Conservation (phyloP, 2,113 vertebrate species). For the Larimichthys crocea region DNA sequence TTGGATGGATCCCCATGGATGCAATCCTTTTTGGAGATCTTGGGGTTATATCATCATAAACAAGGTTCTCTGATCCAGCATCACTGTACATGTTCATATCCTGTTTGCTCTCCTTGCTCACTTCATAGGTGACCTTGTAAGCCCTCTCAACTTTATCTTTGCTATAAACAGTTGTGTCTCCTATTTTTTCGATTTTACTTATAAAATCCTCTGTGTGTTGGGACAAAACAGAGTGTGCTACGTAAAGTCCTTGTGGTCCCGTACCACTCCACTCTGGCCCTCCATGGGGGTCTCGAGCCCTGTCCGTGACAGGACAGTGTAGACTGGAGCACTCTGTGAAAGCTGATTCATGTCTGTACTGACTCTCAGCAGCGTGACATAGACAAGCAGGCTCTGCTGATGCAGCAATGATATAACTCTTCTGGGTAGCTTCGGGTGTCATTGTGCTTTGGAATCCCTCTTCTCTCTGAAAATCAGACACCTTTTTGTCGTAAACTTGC, state of each 20-base stretch:
- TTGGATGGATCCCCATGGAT: slow-evolving; percentile 13
- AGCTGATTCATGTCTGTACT: slow-evolving; percentile 44
- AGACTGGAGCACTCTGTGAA: slow-evolving; percentile 61
- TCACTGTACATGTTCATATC: slow-evolving; percentile 25
- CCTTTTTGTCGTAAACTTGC: slow-evolving; percentile 22
- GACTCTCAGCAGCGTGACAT: slow-evolving; percentile 11
- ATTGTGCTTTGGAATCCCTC: slow-evolving; percentile 30
- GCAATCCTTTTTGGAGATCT: slow-evolving; percentile 50
- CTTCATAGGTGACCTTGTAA: slow-evolving; percentile 16
- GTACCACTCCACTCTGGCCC: slow-evolving; percentile 47
- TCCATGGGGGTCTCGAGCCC: slow-evolving; percentile 17
- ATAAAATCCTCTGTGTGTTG: slow-evolving; percentile 72
- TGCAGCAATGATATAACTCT: not conserved
- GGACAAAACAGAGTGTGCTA: slow-evolving; percentile 45
- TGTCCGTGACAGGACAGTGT: slow-evolving; percentile 47
- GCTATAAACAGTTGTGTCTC: slow-evolving; percentile 54
- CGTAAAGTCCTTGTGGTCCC: slow-evolving; percentile 40
- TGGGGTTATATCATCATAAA: slow-evolving; percentile 29
- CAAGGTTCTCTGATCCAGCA: slow-evolving; percentile 18
- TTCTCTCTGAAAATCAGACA: slow-evolving; percentile 20
- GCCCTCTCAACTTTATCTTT: slow-evolving; percentile 42
- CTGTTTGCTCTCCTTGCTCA: slow-evolving; percentile 17
- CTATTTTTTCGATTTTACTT: slow-evolving; percentile 64
- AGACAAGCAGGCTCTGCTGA: not conserved
- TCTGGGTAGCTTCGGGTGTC: slow-evolving; percentile 17